Percentiles rank a stretch among this genome's conserved stretches.
Conservation (phyloP, 2,113 vertebrate genomes). For the Morone chrysops region DNA sequence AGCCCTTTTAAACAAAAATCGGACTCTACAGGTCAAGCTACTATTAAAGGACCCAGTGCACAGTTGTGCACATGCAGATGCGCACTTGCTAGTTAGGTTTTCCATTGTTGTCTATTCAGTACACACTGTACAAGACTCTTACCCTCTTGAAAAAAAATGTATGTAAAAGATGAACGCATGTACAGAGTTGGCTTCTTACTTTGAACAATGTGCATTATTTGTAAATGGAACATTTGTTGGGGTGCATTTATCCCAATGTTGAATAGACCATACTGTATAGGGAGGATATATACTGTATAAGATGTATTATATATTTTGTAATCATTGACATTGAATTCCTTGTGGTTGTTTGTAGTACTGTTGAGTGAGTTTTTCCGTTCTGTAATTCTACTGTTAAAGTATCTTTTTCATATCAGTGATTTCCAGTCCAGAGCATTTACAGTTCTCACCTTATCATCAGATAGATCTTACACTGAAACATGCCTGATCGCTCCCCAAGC, state of each 20-base stretch:
- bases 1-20: constrained; percentile 15
- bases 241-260: constrained; percentile 38
- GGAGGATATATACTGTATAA: constrained; percentile 43
- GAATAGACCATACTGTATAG: constrained; percentile 34
- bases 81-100: constrained; percentile 33
- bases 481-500: constrained; percentile 4
- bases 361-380: constrained; percentile 60
- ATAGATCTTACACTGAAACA: constrained; percentile 24
- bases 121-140: constrained; percentile 5
- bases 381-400: constrained; percentile 46
- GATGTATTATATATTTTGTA: constrained; percentile 75
- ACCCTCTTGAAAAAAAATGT: constrained; percentile 17
- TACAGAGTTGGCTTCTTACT: constrained; percentile 46
- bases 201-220: constrained; percentile 59
- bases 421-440: constrained; percentile 20
- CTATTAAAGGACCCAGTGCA: constrained; percentile 36
- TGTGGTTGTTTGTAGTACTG: constrained; percentile 68
- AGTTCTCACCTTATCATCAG: neutral
- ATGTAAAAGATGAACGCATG: constrained; percentile 38
- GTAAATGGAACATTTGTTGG: constrained; percentile 45
- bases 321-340: constrained; percentile 50
- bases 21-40: constrained; percentile 23
- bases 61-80: constrained; percentile 35
- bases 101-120: constrained; percentile 38
- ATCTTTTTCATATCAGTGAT: constrained; percentile 39